Evolutionary conservation across 2,888 invertebrate species (phyloP).

Genomic region (Drosophila villosipedis): DNA sequence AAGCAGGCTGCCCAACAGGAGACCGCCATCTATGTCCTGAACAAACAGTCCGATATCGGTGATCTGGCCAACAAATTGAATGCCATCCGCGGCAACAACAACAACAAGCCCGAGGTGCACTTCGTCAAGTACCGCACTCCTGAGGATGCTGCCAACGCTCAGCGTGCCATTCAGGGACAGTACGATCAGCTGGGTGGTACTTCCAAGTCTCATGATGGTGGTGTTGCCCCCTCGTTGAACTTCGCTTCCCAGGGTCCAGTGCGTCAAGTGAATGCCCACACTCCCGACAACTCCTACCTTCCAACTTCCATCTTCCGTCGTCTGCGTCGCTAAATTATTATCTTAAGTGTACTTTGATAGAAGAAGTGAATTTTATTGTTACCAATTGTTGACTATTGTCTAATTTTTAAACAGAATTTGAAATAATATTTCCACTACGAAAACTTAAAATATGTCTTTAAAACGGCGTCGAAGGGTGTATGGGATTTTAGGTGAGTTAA

Average conservation of each 20-base stretch:
- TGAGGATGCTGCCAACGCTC: slow-evolving; percentile 80
- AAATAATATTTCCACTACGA: slow-evolving; percentile 53
- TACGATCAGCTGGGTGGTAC: slow-evolving; percentile 75
- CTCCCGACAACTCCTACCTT: slow-evolving; percentile 68
- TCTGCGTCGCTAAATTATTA: slow-evolving; percentile 55
- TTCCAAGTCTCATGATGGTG: slow-evolving; percentile 69
- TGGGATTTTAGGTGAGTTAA: neutral
- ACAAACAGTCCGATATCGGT: slow-evolving; percentile 77
- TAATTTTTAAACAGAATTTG: slow-evolving; percentile 41
- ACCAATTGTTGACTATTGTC: slow-evolving; percentile 68
- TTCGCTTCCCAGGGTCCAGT: slow-evolving; percentile 75
- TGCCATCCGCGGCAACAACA: slow-evolving; percentile 57
- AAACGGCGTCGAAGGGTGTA: neutral
- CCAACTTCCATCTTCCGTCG: slow-evolving; percentile 78
- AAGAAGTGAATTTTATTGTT: slow-evolving; percentile 42
- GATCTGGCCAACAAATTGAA: slow-evolving; percentile 72
- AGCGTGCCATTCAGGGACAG: slow-evolving; percentile 76
- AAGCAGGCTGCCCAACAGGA: slow-evolving; percentile 78
- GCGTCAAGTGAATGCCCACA: slow-evolving; percentile 45
- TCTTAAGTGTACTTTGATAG: slow-evolving; percentile 28
- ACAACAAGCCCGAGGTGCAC: slow-evolving; percentile 81
- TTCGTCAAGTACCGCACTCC: slow-evolving; percentile 83
- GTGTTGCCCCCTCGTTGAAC: slow-evolving; percentile 75
- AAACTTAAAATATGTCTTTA: slow-evolving; percentile 5
- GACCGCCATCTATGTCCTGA: slow-evolving; percentile 83